Evolutionary conservation across 2,797 vertebrate species (phyloP).

Genomic region (Clarias fuscus): DNA sequence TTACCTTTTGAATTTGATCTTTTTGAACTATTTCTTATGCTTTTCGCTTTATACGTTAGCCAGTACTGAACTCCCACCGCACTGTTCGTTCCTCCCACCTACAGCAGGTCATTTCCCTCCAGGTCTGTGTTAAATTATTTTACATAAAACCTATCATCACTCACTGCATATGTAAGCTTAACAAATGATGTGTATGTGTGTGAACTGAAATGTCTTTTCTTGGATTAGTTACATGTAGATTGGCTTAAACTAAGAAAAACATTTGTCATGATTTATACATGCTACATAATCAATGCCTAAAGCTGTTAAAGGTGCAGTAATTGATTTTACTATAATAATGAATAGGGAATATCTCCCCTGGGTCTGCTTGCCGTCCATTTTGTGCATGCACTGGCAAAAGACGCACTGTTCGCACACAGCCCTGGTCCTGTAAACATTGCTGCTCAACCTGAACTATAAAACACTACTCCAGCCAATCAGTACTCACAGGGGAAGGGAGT

Average conservation of each 20-base stretch:
- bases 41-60: slow-evolving; percentile 65
- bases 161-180: not conserved
- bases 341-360: too few species aligned
- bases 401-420: too few species aligned
- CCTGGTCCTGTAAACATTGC: too few species aligned
- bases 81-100: slow-evolving; percentile 69
- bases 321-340: too few species aligned
- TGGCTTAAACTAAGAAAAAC: not conserved
- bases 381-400: too few species aligned
- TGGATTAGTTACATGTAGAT: not conserved
- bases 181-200: not conserved
- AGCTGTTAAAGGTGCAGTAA: too few species aligned
- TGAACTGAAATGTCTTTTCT: slow-evolving; percentile 6
- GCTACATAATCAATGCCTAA: not conserved
- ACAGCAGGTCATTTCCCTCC: slow-evolving; percentile 43
- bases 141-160: slow-evolving; percentile 33
- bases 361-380: too few species aligned
- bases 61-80: slow-evolving; percentile 61
- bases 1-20: slow-evolving; percentile 37
- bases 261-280: not conserved
- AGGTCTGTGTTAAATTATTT: slow-evolving; percentile 34
- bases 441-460: too few species aligned
- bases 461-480: too few species aligned
- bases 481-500: too few species aligned
- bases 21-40: slow-evolving; percentile 56